phyloP scores from a whole-genome alignment of 2,113 vertebrate genomes.

The Leucosticte australis region DNA sequence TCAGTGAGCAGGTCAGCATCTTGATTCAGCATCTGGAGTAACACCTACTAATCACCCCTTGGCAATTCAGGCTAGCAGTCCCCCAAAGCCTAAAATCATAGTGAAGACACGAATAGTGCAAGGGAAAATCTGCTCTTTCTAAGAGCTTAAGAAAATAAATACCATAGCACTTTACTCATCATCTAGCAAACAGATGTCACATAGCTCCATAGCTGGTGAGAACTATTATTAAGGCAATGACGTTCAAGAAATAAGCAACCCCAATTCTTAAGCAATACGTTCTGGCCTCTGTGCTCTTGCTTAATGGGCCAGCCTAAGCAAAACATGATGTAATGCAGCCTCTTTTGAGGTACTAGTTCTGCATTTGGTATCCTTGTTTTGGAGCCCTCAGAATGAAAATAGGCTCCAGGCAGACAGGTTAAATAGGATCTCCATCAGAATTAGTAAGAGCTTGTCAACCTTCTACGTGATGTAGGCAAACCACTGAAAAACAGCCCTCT shows the following conservation, averaged over 20 bases:
- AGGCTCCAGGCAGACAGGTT: not conserved
- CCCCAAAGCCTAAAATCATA: not conserved
- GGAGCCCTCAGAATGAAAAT: not conserved
- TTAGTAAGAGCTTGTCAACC: not conserved
- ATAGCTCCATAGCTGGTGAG: not conserved
- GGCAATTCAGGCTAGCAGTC: not conserved
- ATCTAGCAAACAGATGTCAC: not conserved
- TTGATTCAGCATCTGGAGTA: not conserved
- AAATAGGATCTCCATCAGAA: not conserved
- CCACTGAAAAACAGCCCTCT: not conserved
- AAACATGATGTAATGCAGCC: not conserved
- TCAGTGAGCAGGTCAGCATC: not conserved
- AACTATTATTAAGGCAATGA: conserved; percentile 40
- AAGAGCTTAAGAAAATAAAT: conserved; percentile 21
- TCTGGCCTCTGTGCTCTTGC: not conserved
- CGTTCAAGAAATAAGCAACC: conserved; percentile 16
- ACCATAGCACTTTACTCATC: not conserved
- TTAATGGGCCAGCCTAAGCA: not conserved
- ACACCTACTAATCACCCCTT: not conserved
- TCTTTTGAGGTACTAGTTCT: not conserved
- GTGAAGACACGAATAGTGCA: not conserved
- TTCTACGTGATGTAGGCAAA: not conserved
- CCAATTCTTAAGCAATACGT: not conserved
- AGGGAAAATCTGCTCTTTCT: not conserved
- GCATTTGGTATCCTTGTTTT: not conserved